phyloP scores from a whole-genome alignment of 2,797 vertebrate species.

The Brotogeris chrysoptera region DNA sequence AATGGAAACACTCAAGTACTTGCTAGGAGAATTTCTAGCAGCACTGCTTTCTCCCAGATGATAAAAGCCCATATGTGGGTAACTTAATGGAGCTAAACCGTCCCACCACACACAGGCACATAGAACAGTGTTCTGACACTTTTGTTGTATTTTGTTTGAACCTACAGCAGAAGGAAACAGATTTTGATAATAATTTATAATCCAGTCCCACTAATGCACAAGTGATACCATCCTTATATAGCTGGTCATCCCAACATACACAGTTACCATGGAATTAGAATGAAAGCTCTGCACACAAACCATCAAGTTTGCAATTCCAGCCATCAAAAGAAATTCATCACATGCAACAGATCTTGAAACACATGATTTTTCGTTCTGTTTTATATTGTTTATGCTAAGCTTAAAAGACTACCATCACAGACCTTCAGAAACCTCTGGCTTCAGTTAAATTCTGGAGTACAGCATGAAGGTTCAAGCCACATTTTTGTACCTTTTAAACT shows the following conservation, averaged over 20 bases:
- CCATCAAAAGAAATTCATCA: background rate
- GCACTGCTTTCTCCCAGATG: background rate
- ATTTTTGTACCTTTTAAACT: background rate
- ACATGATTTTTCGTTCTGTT: background rate
- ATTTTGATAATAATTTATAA: background rate
- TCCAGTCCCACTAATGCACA: no score
- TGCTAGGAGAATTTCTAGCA: background rate
- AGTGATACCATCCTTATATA: fast-evolving
- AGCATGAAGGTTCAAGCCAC: background rate
- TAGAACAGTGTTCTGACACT: background rate
- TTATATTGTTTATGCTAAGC: slow-evolving; percentile 10
- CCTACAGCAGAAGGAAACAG: background rate
- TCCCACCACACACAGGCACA: background rate
- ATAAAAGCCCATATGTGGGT: background rate
- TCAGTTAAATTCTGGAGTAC: background rate
- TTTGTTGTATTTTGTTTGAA: background rate
- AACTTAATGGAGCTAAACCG: background rate
- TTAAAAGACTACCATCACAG: background rate
- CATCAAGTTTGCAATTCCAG: background rate
- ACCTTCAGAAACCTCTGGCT: background rate
- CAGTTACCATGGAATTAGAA: background rate
- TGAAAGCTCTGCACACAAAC: background rate
- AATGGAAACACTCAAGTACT: background rate
- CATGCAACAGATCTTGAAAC: background rate
- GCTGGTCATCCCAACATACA: background rate